These are phyloP conservation scores for Micropoecilia bifurca DNA, from an alignment of 2,797 vertebrate genomes.

Conservation along the genomic window DNA sequence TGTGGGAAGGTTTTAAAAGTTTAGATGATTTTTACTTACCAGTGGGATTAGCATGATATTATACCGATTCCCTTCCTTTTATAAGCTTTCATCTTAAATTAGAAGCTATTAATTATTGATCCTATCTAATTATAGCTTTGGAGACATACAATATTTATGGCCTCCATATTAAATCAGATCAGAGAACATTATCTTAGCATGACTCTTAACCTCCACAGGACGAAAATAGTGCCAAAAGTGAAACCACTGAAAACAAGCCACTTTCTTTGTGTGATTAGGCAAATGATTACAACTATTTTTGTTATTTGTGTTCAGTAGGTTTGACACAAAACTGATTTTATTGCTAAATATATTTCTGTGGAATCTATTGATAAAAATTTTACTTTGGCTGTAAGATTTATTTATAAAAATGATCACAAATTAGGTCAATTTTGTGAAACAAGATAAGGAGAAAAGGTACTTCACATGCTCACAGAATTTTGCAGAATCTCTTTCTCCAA, in stretches of 20 bases:
- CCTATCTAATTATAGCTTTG: slow-evolving; percentile 10
- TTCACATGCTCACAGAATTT: neutral
- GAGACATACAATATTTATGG: slow-evolving; percentile 3
- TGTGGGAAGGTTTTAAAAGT: slow-evolving; percentile 4
- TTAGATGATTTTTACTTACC: neutral
- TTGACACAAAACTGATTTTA: neutral
- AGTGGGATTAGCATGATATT: slow-evolving; percentile 12
- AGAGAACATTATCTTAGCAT: slow-evolving; percentile 4
- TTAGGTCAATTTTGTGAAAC: neutral
- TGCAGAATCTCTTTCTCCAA: neutral
- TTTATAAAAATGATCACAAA: neutral
- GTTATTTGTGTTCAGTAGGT: neutral
- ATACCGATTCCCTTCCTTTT: slow-evolving; percentile 52
- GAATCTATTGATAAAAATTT: neutral
- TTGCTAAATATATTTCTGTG: neutral
- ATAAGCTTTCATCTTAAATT: slow-evolving; percentile 30
- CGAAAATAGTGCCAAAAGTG: neutral
- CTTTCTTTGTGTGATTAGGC: slow-evolving; percentile 3
- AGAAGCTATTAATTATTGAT: slow-evolving; percentile 6
- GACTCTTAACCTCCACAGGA: slow-evolving; percentile 10
- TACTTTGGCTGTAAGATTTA: neutral
- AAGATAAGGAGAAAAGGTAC: neutral
- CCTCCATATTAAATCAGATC: slow-evolving; percentile 12
- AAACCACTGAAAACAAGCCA: neutral
- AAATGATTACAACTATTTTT: slow-evolving; percentile 4